Evolutionary conservation across 2,113 vertebrate species (phyloP), one percentile per base, ranked within the genome.

Genomic region (Picathartes gymnocephalus): DNA sequence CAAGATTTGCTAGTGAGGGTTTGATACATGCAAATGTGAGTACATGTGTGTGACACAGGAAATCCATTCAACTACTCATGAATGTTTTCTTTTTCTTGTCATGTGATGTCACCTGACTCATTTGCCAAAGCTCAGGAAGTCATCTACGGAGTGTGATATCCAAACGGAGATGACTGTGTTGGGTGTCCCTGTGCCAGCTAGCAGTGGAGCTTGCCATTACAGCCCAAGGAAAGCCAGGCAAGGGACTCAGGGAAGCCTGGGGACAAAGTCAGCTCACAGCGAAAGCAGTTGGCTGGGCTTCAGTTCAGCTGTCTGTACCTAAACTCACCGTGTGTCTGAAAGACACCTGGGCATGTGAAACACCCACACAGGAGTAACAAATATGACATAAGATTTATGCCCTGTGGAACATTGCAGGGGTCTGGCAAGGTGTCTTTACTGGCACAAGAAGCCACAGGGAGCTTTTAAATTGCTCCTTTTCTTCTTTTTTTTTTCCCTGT

Each of bases 301-400:
- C 61, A 39, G 7, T 44, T 86, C 76, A 51, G 30, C 21, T 71
- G 7, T 44, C 69, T 71, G 13, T 13, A 10, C n/a, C 30, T 35
- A 27, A 70, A 15, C 39, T 54, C 81, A 61, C 2, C 3, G 21
- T 13, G 14, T 5, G 19, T 11, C 0, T 0, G 5, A 39, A 17
- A 70, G 44, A 84, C 9, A 18, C 9, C 22, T 28, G n/a, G 6
- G 20, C 22, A 7, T 15, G 17, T 45, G 68, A 86, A 47, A 27
- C 35, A 53, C 50, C 58, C 39, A 42, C 28, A 33, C 9, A n/a
- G 31, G 56, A 48, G 28, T 79, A 64, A 40, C 13, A 64, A 61
- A 31, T 16, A 15, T 24, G 39, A 35, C 18, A 33, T 6, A 77
- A 73, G 23, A 58, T 11, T 2, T 86, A 39, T 10, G 28, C 56